Base-by-base conservation (phyloP, 2,113 vertebrate genomes). In the Xiphophorus hellerii region DNA sequence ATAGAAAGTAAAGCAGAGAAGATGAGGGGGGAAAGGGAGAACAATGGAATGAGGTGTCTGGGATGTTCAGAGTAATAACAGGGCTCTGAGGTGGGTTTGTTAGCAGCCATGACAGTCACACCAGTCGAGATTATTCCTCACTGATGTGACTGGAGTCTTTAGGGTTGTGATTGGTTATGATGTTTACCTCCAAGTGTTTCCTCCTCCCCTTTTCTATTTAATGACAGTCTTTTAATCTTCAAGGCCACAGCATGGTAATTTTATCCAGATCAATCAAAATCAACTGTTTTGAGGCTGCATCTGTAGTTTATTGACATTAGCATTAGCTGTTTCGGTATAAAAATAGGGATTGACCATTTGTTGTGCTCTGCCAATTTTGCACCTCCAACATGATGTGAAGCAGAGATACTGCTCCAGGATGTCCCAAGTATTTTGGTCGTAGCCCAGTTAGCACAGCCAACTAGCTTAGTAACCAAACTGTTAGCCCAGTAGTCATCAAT, bases 31-130 rank as follows among this genome's bases (percentile, higher is more conserved):
- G 1, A 6, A 11, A n/a, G 5, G 25, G 67, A 61, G 48, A 71
- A 74, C 2, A 39, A 72, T 62, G 74, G 84, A 86, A 92, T 88
- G 78, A 89, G 84, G 73, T 85, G 88, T 85, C 84, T 80, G 63
- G 48, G 83, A 77, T 80, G 83, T 84, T 88, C 69, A 74, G 74
- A 9, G 39, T 74, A 77, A 78, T 83, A 77, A 87, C 82, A 71
- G 69, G 72, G 74, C 78, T 82, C 54, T 64, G 69, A 82, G 60
- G 67, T 4, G 35, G 66, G n/a, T 27, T 74, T 37, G 69, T 73
- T 68, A 70, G 71, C 74, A 31, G 9, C 28, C 74, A 63, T 74
- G 66, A 76, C 71, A 54, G 68, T 31, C 10, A 28, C 29, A 76
- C 71, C 67, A 54, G 80, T 69, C 67, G 64, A 42, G 82, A 76